Percentiles rank a stretch among this genome's conserved stretches.
These are phyloP conservation scores for Zosterops hypoxanthus DNA, from an alignment of 2,113 vertebrate genomes.

Conservation along the genomic window DNA sequence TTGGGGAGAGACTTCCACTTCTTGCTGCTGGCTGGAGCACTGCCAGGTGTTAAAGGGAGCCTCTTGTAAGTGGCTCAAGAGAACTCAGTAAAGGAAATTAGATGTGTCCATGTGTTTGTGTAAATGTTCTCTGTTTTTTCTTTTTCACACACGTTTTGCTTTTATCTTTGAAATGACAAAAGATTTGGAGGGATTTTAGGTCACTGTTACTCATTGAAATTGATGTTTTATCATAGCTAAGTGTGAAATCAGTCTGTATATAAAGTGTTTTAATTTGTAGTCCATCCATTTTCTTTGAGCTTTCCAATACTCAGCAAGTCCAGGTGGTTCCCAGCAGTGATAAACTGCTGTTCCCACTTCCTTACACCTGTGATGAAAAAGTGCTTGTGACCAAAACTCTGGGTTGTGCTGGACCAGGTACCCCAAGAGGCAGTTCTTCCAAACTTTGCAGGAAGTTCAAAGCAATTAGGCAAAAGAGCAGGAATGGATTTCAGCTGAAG, in stretches of 20 bases:
- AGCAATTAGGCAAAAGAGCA: neutral
- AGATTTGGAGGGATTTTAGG: neutral
- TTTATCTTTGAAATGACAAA: neutral
- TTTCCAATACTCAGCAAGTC: neutral
- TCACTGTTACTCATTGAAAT: neutral
- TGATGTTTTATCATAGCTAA: neutral
- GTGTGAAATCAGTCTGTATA: neutral
- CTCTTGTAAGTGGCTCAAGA: neutral
- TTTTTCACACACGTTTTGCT: neutral
- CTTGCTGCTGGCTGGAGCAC: neutral
- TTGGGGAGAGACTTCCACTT: neutral
- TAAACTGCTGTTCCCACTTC: neutral
- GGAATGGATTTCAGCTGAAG: neutral
- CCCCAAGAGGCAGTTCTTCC: fast-evolving
- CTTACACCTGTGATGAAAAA: neutral
- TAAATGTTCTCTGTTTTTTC: neutral
- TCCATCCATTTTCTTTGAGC: neutral
- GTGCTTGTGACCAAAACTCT: neutral
- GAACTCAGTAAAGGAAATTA: neutral
- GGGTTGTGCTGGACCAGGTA: neutral
- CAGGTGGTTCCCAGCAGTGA: neutral
- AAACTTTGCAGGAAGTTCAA: neutral
- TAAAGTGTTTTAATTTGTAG: neutral
- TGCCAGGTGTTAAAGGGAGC: neutral
- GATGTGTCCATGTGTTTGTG: neutral